Percentiles rank a stretch among this genome's conserved stretches.
These are phyloP conservation scores for Drosophila silvestris DNA, from an alignment of 2,888 invertebrate genomes.

Conservation along the genomic window DNA sequence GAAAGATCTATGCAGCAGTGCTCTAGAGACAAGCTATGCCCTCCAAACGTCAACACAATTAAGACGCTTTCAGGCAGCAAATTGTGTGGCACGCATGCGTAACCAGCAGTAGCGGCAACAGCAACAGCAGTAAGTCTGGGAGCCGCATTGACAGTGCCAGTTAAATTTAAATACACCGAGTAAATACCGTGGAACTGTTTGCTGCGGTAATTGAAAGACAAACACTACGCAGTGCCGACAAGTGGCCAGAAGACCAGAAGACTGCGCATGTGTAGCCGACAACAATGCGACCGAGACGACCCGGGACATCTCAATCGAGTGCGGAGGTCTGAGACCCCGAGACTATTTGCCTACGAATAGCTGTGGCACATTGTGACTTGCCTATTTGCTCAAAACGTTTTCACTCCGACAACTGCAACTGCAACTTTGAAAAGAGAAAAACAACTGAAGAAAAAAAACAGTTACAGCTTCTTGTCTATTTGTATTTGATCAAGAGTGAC, in stretches of 20 bases:
- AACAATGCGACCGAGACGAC: conserved; percentile 51
- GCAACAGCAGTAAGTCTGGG: conserved; percentile 12
- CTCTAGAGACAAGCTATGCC: neutral
- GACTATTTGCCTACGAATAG: conserved; percentile 47
- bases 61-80: conserved; percentile 72
- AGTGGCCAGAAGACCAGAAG: conserved; percentile 42
- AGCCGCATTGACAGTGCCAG: conserved; percentile 45
- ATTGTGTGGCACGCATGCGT: conserved; percentile 77
- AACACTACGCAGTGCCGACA: conserved; percentile 53
- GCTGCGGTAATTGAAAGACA: conserved; percentile 71
- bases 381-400: conserved; percentile 66
- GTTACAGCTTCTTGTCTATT: conserved; percentile 73
- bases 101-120: conserved; percentile 48
- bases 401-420: conserved; percentile 60
- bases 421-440: conserved; percentile 23
- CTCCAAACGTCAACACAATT: conserved; percentile 62
- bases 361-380: conserved; percentile 22
- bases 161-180: conserved; percentile 63
- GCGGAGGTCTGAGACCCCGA: conserved; percentile 22
- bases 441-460: conserved; percentile 33
- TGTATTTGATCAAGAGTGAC: conserved; percentile 70
- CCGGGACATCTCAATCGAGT: conserved; percentile 61
- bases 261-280: conserved; percentile 66
- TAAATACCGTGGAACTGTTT: conserved; percentile 68
- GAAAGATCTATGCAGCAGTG: conserved; percentile 14